A percentile compares a stretch with the other conserved stretches of the same genome.
phyloP scores from a whole-genome alignment of 2,888 invertebrate species.

The Zygothrica quintamaculata region DNA sequence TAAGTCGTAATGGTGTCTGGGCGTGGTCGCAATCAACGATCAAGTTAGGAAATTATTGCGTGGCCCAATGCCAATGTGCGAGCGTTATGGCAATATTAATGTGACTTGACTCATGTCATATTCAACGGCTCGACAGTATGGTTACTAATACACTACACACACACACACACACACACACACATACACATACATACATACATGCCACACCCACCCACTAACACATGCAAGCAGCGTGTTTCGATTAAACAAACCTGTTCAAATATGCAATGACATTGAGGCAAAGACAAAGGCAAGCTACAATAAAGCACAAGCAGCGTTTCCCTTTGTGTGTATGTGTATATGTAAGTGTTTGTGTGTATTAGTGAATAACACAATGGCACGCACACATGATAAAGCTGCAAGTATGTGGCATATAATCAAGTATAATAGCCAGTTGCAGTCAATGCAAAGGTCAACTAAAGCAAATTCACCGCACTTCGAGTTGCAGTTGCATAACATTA shows the following conservation, averaged over 20 bases:
- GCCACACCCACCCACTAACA: constrained; percentile 8
- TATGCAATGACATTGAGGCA: constrained; percentile 77
- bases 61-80: constrained; percentile 25
- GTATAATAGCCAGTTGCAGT: constrained; percentile 25
- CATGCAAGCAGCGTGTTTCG: constrained; percentile 56
- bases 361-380: constrained; percentile 27
- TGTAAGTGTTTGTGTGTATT: background rate
- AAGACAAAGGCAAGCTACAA: constrained; percentile 51
- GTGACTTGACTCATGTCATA: constrained; percentile 63
- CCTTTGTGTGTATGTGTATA: constrained; percentile 3
- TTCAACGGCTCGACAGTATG: constrained; percentile 41
- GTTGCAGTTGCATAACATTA: constrained; percentile 39
- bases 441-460: constrained; percentile 42
- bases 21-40: constrained; percentile 34
- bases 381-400: constrained; percentile 14
- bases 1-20: background rate
- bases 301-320: constrained; percentile 14
- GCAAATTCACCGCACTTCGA: background rate
- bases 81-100: constrained; percentile 26
- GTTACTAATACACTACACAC: constrained; percentile 25
- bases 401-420: background rate
- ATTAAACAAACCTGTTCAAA: constrained; percentile 76
- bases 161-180: constrained; percentile 9
- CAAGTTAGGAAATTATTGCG: constrained; percentile 45
- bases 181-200: constrained; percentile 7